Conservation (phyloP, 2,113 vertebrate species). For the Menura novaehollandiae region DNA sequence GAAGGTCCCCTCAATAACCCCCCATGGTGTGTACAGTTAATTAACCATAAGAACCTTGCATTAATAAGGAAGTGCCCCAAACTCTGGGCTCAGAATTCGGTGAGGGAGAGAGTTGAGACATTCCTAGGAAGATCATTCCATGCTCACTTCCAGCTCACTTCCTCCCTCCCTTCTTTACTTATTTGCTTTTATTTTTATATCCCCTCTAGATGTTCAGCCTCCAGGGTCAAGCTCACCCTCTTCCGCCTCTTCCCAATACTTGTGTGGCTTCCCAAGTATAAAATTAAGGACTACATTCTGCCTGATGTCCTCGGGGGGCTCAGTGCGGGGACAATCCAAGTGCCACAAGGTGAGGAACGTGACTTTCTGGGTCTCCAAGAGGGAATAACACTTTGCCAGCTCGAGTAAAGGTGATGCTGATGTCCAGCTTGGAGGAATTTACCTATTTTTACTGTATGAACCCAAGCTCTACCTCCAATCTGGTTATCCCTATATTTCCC, state of each 20-base stretch:
- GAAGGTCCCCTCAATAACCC: neutral
- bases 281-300: slow-evolving; percentile 80
- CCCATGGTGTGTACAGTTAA: neutral
- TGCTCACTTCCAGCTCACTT: neutral
- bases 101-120: neutral
- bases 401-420: neutral
- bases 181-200: neutral
- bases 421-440: neutral
- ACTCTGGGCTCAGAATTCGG: neutral
- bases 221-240: slow-evolving; percentile 75
- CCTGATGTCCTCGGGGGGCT: slow-evolving; percentile 86
- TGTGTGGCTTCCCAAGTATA: slow-evolving; percentile 89
- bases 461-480: neutral
- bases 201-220: slow-evolving; percentile 77
- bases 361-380: neutral
- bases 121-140: neutral
- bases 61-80: neutral
- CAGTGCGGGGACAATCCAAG: slow-evolving; percentile 89
- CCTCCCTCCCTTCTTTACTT: neutral
- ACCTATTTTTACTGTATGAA: neutral
- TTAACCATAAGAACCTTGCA: neutral
- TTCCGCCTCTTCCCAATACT: slow-evolving; percentile 83
- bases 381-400: neutral
- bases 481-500: neutral
- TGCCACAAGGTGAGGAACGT: slow-evolving; percentile 81